Evolutionary conservation across 2,888 invertebrate species (phyloP).

Genomic region (Drosophila mimetica): DNA sequence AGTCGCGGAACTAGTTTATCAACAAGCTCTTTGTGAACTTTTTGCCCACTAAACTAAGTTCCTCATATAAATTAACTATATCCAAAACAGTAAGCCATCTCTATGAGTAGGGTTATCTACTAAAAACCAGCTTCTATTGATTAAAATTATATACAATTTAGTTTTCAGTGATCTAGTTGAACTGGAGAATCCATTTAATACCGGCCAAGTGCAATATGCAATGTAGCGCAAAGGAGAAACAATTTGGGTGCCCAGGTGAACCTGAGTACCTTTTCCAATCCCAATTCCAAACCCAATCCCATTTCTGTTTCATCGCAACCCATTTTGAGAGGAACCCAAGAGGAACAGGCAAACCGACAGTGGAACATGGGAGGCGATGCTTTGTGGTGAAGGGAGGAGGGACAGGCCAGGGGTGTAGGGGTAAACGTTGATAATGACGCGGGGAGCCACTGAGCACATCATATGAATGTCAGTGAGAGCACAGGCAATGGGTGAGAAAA

Average conservation of each 20-base stretch:
- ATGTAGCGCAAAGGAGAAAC: too few species aligned
- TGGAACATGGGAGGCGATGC: constrained; percentile 12
- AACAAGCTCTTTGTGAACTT: constrained; percentile 30
- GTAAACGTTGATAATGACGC: constrained; percentile 47
- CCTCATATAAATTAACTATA: constrained; percentile 2
- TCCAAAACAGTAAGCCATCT: constrained; percentile 1
- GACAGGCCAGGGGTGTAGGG: constrained; percentile 10
- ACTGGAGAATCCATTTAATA: neutral
- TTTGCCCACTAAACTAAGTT: constrained; percentile 11
- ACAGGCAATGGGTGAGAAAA: constrained; percentile 3
- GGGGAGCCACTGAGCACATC: constrained; percentile 34
- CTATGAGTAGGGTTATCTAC: neutral
- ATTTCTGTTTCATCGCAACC: constrained; percentile 20
- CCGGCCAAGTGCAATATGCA: constrained; percentile 1
- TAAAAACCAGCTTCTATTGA: neutral
- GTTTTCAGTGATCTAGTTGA: constrained; percentile 1
- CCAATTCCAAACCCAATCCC: constrained; percentile 17
- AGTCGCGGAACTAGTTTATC: constrained; percentile 42
- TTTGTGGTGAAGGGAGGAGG: neutral
- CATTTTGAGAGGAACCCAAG: constrained; percentile 10
- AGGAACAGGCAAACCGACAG: constrained; percentile 21
- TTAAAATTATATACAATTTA: neutral
- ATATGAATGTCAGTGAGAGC: constrained; percentile 30
- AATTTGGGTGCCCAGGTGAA: constrained; percentile 35
- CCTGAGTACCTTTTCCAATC: constrained; percentile 15